phyloP scores from a whole-genome alignment of 1,140 invertebrate species.

The Drosophila sproati region DNA sequence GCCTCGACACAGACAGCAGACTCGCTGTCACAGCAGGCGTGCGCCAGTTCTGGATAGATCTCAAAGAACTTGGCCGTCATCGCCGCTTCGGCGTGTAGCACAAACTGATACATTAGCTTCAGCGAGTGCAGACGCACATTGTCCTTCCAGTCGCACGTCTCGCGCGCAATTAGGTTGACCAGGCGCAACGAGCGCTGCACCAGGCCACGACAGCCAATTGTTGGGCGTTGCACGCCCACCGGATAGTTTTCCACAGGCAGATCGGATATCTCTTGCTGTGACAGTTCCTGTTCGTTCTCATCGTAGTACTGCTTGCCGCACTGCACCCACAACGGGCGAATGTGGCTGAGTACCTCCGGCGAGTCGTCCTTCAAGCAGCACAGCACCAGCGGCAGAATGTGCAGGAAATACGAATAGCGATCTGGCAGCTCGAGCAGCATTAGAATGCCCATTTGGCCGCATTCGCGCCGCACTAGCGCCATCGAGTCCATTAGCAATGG shows the following conservation, averaged over 20 bases:
- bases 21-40: slow-evolving; percentile 83
- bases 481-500: slow-evolving; percentile 89
- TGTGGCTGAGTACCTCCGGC: slow-evolving; percentile 86
- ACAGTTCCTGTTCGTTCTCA: slow-evolving; percentile 92
- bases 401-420: slow-evolving; percentile 91
- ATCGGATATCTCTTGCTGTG: slow-evolving; percentile 89
- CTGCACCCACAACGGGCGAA: slow-evolving; percentile 88
- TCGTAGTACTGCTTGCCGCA: slow-evolving; percentile 89
- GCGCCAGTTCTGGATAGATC: slow-evolving; percentile 84
- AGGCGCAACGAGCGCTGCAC: slow-evolving; percentile 89
- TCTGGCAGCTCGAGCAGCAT: slow-evolving; percentile 90
- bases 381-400: slow-evolving; percentile 90
- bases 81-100: slow-evolving; percentile 89
- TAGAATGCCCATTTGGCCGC: slow-evolving; percentile 88
- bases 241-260: slow-evolving; percentile 88
- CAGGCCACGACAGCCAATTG: slow-evolving; percentile 90
- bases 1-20: slow-evolving; percentile 57
- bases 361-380: slow-evolving; percentile 91
- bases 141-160: slow-evolving; percentile 90
- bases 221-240: slow-evolving; percentile 87
- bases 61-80: slow-evolving; percentile 88
- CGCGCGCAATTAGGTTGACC: slow-evolving; percentile 87
- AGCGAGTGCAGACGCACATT: slow-evolving; percentile 90
- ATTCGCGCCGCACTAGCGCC: slow-evolving; percentile 88
- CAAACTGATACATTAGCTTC: slow-evolving; percentile 88